Evolutionary conservation across 2,888 invertebrate genomes (phyloP).

Genomic region (Cancer borealis): DNA sequence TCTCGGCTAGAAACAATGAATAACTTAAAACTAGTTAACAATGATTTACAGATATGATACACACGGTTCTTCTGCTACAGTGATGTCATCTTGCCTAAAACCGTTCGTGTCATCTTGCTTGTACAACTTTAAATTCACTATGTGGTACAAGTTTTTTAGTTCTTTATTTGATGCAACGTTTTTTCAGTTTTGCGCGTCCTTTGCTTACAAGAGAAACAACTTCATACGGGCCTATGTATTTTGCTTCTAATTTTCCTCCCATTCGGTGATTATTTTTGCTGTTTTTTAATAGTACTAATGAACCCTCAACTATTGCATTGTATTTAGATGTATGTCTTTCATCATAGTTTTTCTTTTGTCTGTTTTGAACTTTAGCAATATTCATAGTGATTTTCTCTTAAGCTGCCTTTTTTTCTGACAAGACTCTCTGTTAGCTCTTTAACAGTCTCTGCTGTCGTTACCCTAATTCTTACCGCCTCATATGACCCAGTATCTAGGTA

Average conservation of each 20-base stretch:
- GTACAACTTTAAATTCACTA: constrained; percentile 44
- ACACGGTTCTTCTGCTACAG: constrained; percentile 44
- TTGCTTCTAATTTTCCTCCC: constrained; percentile 57
- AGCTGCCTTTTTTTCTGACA: constrained; percentile 48
- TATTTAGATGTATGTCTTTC: constrained; percentile 49
- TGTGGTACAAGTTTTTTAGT: constrained; percentile 51
- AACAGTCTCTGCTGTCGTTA: constrained; percentile 51
- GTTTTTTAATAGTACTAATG: no score
- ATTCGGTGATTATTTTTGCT: no score
- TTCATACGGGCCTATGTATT: constrained; percentile 27
- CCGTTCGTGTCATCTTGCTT: constrained; percentile 50
- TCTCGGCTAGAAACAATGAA: no score
- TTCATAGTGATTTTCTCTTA: constrained; percentile 50
- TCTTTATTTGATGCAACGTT: constrained; percentile 52
- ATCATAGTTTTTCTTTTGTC: no score
- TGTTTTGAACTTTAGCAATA: constrained; percentile 45
- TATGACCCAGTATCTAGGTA: constrained; percentile 43
- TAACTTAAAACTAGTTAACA: no score
- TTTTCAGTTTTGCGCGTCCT: constrained; percentile 51
- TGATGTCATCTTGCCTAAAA: constrained; percentile 56
- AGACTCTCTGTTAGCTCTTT: constrained; percentile 53
- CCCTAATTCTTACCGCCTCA: constrained; percentile 26
- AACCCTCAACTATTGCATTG: constrained; percentile 56
- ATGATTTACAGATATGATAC: no score
- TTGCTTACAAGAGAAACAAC: constrained; percentile 48